Base-by-base conservation (phyloP, 2,113 vertebrate genomes). In the Abramis brama region DNA sequence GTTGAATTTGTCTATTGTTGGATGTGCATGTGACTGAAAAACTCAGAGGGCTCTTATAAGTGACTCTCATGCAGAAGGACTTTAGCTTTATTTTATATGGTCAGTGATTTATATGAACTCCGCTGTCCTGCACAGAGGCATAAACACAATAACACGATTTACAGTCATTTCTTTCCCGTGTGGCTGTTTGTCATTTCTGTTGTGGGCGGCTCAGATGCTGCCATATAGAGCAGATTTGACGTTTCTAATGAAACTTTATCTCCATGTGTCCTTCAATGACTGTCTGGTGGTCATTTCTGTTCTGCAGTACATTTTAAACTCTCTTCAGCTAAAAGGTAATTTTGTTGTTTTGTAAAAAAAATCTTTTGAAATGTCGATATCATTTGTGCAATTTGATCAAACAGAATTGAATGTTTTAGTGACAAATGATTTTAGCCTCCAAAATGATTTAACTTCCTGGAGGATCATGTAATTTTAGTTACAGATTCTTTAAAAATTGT, bases 131-230 rank as follows among this genome's bases (percentile, higher is more conserved):
- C 43, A 25, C 71, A 25, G 71, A 74, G 43, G 43, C 43, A 25
- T 75, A 6, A 75, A 50, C 71, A 47, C 43, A 17, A 43, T 75
- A 45, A 47, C 23, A 25, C n/a, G 43, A 47, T 47, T 75, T 75
- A 50, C 23, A 75, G n/a, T 75, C 23, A 8, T 75, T 73, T 45
- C 10, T 73, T 73, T 25, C 71, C 43, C 71, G 17, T 27, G 71
- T 47, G 43, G 23, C 43, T 47, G 39, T 50, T 50, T 50, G 71
- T 75, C 43, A 27, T 75, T 75, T 75, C 71, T 50, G 43, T 43
- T 75, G 43, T 74, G 71, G 71, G 39, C 23, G 23, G 71, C 71
- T 47, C 71, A 74, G 71, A 74, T 75, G 71, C n/a, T 75, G 43
- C n/a, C n/a, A 50, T 75, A 75, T 47, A 75, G 27, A 75, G n/a